phyloP scores from a whole-genome alignment of 2,113 vertebrate species.

The Plestiodon gilberti region DNA sequence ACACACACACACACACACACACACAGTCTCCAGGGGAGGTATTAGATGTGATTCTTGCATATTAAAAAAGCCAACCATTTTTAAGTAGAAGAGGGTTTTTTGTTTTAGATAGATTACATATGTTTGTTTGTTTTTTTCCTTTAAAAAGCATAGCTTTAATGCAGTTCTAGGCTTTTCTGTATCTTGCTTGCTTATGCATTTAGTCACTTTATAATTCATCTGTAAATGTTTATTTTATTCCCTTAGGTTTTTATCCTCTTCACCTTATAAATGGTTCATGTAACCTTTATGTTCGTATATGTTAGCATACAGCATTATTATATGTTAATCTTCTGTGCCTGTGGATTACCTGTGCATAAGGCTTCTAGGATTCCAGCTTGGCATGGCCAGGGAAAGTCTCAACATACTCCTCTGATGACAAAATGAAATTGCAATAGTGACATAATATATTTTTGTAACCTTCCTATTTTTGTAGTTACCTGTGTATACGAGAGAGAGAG shows the following conservation, averaged over 20 bases:
- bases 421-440: constrained; percentile 71
- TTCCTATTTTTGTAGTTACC: constrained; percentile 81
- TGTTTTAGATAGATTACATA: constrained; percentile 73
- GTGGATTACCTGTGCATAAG: constrained; percentile 76
- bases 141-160: constrained; percentile 72
- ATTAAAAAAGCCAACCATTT: constrained; percentile 78
- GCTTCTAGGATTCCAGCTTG: constrained; percentile 69
- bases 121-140: constrained; percentile 51
- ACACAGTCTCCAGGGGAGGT: constrained; percentile 74
- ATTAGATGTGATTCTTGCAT: constrained; percentile 76
- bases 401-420: constrained; percentile 65
- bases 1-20: background rate
- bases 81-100: constrained; percentile 81
- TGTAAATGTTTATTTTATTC: constrained; percentile 76
- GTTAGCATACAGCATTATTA: constrained; percentile 76
- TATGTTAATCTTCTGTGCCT: constrained; percentile 75
- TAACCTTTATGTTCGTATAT: constrained; percentile 76
- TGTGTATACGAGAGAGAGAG: constrained; percentile 63
- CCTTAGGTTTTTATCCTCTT: constrained; percentile 80
- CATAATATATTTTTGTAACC: constrained; percentile 84
- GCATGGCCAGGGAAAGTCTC: constrained; percentile 57
- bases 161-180: constrained; percentile 79
- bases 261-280: constrained; percentile 78
- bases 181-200: constrained; percentile 85
- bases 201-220: constrained; percentile 91